These are phyloP conservation scores for Maccullochella peelii DNA, from an alignment of 2,113 vertebrate genomes.

Conservation along the genomic window DNA sequence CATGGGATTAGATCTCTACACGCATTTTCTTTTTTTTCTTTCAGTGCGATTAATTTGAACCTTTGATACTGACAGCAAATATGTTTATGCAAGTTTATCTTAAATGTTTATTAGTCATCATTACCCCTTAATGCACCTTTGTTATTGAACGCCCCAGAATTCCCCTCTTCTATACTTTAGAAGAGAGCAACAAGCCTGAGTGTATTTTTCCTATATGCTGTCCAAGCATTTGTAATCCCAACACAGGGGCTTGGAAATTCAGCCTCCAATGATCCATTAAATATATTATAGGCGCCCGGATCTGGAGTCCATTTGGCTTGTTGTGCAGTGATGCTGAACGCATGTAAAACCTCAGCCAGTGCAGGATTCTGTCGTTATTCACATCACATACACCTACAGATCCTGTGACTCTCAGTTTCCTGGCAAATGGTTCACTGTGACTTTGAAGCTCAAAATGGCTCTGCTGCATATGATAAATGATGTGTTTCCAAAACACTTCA, in stretches of 20 bases:
- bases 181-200: constrained; percentile 27
- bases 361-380: constrained; percentile 66
- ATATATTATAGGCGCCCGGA: constrained; percentile 64
- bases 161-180: constrained; percentile 7
- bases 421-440: constrained; percentile 58
- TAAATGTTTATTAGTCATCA: not conserved
- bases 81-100: not conserved
- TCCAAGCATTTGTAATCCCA: constrained; percentile 69
- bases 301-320: constrained; percentile 75
- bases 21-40: not conserved
- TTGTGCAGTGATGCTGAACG: constrained; percentile 72
- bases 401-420: constrained; percentile 73
- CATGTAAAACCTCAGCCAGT: constrained; percentile 63
- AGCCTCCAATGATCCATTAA: constrained; percentile 71
- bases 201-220: constrained; percentile 58
- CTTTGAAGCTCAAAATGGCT: constrained; percentile 58
- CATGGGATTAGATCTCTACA: not conserved
- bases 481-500: constrained; percentile 26
- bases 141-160: not conserved
- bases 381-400: constrained; percentile 65
- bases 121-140: not conserved
- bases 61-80: constrained; percentile 15
- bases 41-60: not conserved
- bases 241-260: constrained; percentile 60
- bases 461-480: constrained; percentile 34